phyloP scores from a whole-genome alignment of 2,113 vertebrate species.

The Leuciscus idus region DNA sequence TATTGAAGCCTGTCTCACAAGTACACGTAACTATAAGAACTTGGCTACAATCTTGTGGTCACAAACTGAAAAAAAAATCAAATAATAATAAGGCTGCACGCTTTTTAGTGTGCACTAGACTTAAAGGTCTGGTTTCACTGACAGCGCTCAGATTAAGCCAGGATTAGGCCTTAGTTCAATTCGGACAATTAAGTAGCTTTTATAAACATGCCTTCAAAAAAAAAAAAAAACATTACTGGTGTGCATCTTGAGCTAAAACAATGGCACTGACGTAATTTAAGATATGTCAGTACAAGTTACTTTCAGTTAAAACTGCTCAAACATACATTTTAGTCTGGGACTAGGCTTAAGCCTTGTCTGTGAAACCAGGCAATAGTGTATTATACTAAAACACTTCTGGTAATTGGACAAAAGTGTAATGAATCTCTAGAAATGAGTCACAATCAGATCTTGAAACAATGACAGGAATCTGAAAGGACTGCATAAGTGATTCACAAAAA shows the following conservation, averaged over 20 bases:
- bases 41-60: background rate
- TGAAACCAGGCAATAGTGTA: background rate
- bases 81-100: background rate
- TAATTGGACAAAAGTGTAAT: constrained; percentile 12
- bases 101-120: background rate
- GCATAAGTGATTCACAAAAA: constrained; percentile 46
- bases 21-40: background rate
- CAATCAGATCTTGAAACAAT: constrained; percentile 9
- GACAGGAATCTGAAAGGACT: constrained; percentile 29
- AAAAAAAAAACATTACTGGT: too few relatives aligned
- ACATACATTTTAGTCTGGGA: too few relatives aligned
- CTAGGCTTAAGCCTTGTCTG: too few relatives aligned
- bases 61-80: background rate
- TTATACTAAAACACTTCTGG: background rate
- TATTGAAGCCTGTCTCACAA: background rate
- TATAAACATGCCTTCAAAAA: too few relatives aligned
- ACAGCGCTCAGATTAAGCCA: too few relatives aligned
- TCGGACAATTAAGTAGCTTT: too few relatives aligned
- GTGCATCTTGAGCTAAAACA: too few relatives aligned
- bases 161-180: too few relatives aligned
- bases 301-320: too few relatives aligned
- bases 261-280: too few relatives aligned
- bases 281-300: too few relatives aligned
- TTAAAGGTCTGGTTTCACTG: too few relatives aligned
- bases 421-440: constrained; percentile 51